A percentile compares a stretch with the other conserved stretches of the same genome.
Conservation (phyloP, 2,113 vertebrate species). For the Gallinago paraguaiae region DNA sequence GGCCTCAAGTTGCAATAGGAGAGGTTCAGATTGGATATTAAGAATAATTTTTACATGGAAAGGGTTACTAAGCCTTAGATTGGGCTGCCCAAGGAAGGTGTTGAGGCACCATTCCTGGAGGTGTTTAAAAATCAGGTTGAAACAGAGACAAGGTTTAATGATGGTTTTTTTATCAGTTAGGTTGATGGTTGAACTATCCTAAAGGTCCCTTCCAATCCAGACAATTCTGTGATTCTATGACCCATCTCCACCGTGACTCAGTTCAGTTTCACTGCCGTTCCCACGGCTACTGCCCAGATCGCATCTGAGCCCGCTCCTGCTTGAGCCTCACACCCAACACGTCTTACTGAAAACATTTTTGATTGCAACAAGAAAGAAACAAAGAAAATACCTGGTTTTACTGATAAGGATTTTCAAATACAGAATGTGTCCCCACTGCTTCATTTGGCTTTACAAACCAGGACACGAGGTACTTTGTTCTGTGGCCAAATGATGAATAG, state of each 20-base stretch:
- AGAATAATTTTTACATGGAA: too few relatives aligned
- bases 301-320: neutral
- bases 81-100: too few relatives aligned
- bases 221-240: too few relatives aligned
- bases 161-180: too few relatives aligned
- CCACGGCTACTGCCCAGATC: neutral
- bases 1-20: too few relatives aligned
- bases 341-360: neutral
- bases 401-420: fast-evolving
- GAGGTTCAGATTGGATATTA: too few relatives aligned
- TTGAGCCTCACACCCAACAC: neutral
- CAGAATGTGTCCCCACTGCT: neutral
- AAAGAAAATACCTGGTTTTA: neutral
- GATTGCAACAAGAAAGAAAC: neutral
- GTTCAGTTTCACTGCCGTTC: neutral
- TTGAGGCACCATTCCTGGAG: too few relatives aligned
- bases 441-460: neutral
- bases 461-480: neutral
- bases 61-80: too few relatives aligned
- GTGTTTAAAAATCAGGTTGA: too few relatives aligned
- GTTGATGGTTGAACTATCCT: too few relatives aligned
- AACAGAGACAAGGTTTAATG: too few relatives aligned
- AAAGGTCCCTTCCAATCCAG: too few relatives aligned
- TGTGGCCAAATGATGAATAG: fast-evolving
- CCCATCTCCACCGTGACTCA: neutral